Conservation (phyloP, 2,113 vertebrate species). For the Cichladusa arquata region DNA sequence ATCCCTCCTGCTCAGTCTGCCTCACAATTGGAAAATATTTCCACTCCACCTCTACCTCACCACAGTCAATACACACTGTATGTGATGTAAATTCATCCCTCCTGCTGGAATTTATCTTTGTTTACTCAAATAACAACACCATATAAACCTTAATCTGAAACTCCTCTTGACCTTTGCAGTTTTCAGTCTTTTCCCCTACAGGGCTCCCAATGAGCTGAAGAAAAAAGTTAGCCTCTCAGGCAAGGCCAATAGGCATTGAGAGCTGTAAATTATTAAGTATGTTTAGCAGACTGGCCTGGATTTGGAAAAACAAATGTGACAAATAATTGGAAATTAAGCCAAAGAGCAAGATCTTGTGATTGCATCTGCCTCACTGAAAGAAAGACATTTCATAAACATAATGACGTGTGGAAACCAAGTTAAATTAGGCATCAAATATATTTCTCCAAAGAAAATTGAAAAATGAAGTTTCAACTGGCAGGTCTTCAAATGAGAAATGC, state of each 20-base stretch:
- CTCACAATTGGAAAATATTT: not conserved
- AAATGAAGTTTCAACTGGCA: not conserved
- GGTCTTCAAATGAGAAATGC: not conserved
- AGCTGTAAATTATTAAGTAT: not conserved
- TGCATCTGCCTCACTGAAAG: not conserved
- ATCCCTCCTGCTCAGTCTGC: not conserved
- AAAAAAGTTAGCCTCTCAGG: not conserved
- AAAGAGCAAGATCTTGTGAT: not conserved
- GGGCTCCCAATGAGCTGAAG: not conserved
- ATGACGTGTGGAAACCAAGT: not conserved
- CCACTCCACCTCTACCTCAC: not conserved
- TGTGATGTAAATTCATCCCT: not conserved
- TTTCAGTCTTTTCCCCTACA: not conserved
- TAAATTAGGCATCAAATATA: slow-evolving; percentile 32
- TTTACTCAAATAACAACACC: not conserved
- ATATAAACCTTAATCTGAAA: not conserved
- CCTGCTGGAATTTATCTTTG: not conserved
- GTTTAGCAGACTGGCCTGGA: not conserved
- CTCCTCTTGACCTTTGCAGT: slow-evolving; percentile 15
- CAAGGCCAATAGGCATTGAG: not conserved
- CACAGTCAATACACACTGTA: not conserved
- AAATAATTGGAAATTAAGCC: not conserved
- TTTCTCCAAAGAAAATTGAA: not conserved
- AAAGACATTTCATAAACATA: not conserved
- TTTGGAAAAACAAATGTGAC: not conserved